These are phyloP conservation scores for Drosophila saltans DNA, from an alignment of 1,140 invertebrate species.

Conservation along the genomic window DNA sequence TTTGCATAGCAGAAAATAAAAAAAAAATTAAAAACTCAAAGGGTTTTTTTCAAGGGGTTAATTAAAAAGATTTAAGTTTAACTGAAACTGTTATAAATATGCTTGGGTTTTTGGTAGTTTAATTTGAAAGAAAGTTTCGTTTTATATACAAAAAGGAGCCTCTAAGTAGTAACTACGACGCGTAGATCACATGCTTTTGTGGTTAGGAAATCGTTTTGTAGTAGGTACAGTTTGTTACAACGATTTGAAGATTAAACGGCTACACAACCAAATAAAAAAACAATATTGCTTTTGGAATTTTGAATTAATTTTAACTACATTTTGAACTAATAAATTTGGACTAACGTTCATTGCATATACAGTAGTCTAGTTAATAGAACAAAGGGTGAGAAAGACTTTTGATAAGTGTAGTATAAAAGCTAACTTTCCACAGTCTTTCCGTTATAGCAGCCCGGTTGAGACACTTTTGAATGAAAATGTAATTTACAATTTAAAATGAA, in stretches of 20 bases:
- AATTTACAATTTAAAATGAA: slow-evolving; percentile 46
- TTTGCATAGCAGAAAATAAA: slow-evolving; percentile 51
- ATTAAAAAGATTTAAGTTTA: slow-evolving; percentile 36
- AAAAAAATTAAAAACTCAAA: slow-evolving; percentile 29
- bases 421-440: slow-evolving; percentile 31
- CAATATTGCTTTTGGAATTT: slow-evolving; percentile 15
- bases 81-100: slow-evolving; percentile 51
- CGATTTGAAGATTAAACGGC: slow-evolving; percentile 24
- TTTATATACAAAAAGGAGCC: slow-evolving; percentile 8
- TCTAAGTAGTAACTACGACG: slow-evolving; percentile 33
- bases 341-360: slow-evolving; percentile 71
- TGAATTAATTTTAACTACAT: slow-evolving; percentile 43
- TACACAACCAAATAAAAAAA: slow-evolving; percentile 60
- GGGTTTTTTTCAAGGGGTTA: background rate
- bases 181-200: slow-evolving; percentile 63
- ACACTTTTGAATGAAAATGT: slow-evolving; percentile 65
- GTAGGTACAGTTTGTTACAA: slow-evolving; percentile 11
- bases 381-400: background rate
- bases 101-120: slow-evolving; percentile 28
- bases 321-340: slow-evolving; percentile 39
- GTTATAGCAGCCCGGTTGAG: slow-evolving; percentile 60
- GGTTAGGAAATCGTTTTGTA: slow-evolving; percentile 46
- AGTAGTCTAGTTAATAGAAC: background rate
- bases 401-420: slow-evolving; percentile 13
- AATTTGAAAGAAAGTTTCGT: slow-evolving; percentile 23